Base-by-base conservation (phyloP, 2,113 vertebrate genomes). In the Eudyptes chrysolophus region DNA sequence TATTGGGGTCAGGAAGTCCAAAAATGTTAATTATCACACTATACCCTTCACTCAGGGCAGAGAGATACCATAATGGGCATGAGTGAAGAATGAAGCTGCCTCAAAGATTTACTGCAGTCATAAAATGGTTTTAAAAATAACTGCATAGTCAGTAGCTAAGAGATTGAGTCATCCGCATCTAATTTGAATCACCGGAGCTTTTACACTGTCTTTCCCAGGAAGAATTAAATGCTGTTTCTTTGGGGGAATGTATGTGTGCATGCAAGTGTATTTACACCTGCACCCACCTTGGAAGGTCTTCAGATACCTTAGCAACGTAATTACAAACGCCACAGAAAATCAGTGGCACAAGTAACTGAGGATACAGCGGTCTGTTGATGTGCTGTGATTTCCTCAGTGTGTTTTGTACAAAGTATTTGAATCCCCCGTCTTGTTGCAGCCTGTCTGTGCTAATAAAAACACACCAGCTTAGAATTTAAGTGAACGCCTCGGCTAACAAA, bases 41-140 rank as follows among this genome's bases (percentile, higher is more conserved):
- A 10, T 74, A 16, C 51, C 65, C 49, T 78, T 90, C 48, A 48
- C 72, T 75, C 26, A 20, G 70, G 55, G 57, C 68, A 80, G 62
- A 91, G 40, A 69, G 58, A 83, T 76, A 69, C 71, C 60, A 38
- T 49, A 83, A 82, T 36, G 90, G 36, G 44, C 58, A 74, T 10
- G 54, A 89, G 89, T 69, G 58, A 85, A 94, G 93, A 95, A 80
- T 83, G 78, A 80, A 93, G 62, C 81, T 86, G 84, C 68, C 88
- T 93, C 88, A 92, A 96, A 96, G 96, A 97, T 82, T 95, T 97
- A 98, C 95, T 96, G 97, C 96, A 77, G 76, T 92, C 95, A 95
- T 94, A 95, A 95, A 54, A 97, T 93, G 57, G 88, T 96, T 98
- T 98, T 98, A 98, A 98, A 98, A 98, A 98, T 98, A 98, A 97